Base-by-base conservation (phyloP, 2,888 invertebrate species). In the Rosalia funebris region DNA sequence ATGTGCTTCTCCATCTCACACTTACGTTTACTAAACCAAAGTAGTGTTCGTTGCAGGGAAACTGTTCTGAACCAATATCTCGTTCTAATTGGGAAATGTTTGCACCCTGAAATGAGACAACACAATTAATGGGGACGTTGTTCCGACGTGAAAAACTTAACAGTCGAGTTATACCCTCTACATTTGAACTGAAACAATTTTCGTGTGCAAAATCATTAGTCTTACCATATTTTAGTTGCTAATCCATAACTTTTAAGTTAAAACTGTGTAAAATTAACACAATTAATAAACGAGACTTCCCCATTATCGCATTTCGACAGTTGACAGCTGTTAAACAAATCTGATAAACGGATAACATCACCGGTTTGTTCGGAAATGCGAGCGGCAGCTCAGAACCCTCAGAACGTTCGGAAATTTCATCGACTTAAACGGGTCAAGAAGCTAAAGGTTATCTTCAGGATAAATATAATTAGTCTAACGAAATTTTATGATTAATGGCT, bases 1-100 rank as follows among this genome's bases (percentile, higher is more conserved):
- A 25, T 25, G 25, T 25, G 7, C 25, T 25, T 3, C 25, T 5
- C n/a, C n/a, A n/a, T n/a, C 0, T 11, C 11, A 48, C 73, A 88
- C 93, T 90, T 85, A 97, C 96, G 88, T 99, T 99, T 69, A 99
- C 98, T 83, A 99, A 89, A 79, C 99, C 99, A 87, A 99, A 99
- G 83, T 97, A 99, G 83, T 98, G 98, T 82, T 99, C 99, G 83
- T 98, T 99, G 66, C 95, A 92, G 77, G 98, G 97, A 84, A 98
- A 95, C 82, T 96, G 95, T 84, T 98, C 98, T 76, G 96, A 91
- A 79, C 98, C 98, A 81, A 99, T 98, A 87, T 99, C 98, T 86
- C 96, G 93, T 88, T 99, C 99, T 83, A 99, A 85, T 84, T 98
- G 98, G 77, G 98, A 98, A 84, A 98, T 95, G 88, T 97, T 98